Evolutionary conservation across 2,113 vertebrate species (phyloP), one percentile per base, ranked within the genome.

Genomic region (Dicaeum eximium): DNA sequence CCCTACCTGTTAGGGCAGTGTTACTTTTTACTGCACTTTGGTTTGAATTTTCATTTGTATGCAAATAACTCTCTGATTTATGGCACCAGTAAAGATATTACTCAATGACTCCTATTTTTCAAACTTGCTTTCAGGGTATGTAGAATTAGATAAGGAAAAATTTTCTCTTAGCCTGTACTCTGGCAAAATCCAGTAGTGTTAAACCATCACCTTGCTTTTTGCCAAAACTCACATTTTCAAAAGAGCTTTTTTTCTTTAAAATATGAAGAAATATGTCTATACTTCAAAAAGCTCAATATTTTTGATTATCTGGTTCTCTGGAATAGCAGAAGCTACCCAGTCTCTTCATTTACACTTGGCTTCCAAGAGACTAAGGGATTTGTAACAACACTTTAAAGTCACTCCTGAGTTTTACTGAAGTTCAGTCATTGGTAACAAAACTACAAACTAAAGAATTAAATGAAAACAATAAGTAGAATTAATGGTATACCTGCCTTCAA

Each of bases 41-140:
- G 60, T 86, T 71, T 86, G 71, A 93, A 92, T 96, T 97, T 96
- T 94, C 90, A 95, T 97, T 93, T 96, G 85, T 90, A 94, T 96
- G 95, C 72, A 96, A 95, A 96, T 95, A 92, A 78, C 64, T 42
- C 56, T 81, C 79, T 96, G 93, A 96, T 96, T 95, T 95, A 96
- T 93, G 75, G 82, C 67, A 78, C 56, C 44, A n/a, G 64, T 73
- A 88, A 88, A 95, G 79, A 83, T 93, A 96, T 91, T 80, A 77
- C 56, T 80, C 85, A 86, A 78, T 48, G 74, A 70, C 58, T 91
- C 51, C 47, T 93, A 73, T 83, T 95, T 95, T 93, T 96, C 90
- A 92, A 90, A 94, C 86, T 53, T 86, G 79, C 44, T 96, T 96
- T 88, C 79, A 69, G 79, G 75, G 47, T 80, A 88, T 88, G 35